Base-by-base conservation (phyloP, 2,797 vertebrate species). In the Coregonus suidteri region DNA sequence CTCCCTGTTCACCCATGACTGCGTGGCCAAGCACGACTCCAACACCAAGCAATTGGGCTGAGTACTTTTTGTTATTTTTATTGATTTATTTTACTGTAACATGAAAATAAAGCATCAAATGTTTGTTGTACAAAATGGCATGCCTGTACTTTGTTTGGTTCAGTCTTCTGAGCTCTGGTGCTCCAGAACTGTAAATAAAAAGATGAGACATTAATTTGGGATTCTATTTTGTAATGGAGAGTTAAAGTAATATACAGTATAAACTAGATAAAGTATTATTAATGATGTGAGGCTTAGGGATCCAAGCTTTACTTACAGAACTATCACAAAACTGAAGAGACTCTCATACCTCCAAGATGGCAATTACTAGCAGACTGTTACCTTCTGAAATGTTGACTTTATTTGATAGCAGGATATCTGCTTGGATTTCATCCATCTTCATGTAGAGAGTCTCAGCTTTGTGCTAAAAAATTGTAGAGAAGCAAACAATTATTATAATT, bases 361-460 rank as follows among this genome's bases (percentile, higher is more conserved):
- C 16, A 62, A 20, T 18, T 9, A 35, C 9, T n/a, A 47, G 3
- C 20, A 34, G 9, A 25, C 31, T 52, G 54, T 88, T 84, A 94
- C 92, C 83, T 83, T 81, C 77, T 75, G 87, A 73, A 31, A 86
- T 79, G 18, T 92, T 85, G 47, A 83, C 76, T 75, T 75, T 89
- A 81, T 88, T 96, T 75, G 85, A 92, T 0, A 79, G 76, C 77
- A 96, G 78, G 77, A 93, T 91, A 79, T 94, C 93, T 56, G 93
- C 92, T 83, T 96, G 93, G 79, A 91, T 80, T 70, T 82, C 85
- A 77, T 95, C 90, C 67, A 94, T 87, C 75, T 92, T 92, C 89
- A 91, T 87, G 84, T 96, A 93, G 74, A 96, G 77, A 11, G 85
- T 89, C 77, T 94, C 92, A 18, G 94, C 78, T 56, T 91, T 91